phyloP scores from a whole-genome alignment of 2,113 vertebrate genomes.

The Perca fluviatilis region DNA sequence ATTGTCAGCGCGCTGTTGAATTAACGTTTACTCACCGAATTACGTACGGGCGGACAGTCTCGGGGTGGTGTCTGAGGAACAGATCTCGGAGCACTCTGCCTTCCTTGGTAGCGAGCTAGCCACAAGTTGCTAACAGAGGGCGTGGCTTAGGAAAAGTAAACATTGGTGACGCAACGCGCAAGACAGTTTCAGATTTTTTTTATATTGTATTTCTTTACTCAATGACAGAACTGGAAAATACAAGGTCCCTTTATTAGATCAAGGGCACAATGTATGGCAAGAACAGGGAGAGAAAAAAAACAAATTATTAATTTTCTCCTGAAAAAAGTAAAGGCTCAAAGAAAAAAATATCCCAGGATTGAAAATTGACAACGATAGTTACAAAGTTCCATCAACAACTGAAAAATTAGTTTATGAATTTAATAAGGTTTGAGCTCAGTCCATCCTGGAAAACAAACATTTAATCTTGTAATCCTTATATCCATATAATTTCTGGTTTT shows the following conservation, averaged over 20 bases:
- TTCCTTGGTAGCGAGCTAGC: constrained; percentile 74
- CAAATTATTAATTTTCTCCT: background rate
- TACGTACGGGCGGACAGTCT: constrained; percentile 47
- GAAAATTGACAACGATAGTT: background rate
- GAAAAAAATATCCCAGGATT: background rate
- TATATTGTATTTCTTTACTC: too few species aligned
- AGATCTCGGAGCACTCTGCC: constrained; percentile 52
- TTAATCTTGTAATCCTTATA: too few species aligned
- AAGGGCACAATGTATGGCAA: too few species aligned
- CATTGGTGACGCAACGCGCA: constrained; percentile 80
- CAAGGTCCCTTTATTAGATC: too few species aligned
- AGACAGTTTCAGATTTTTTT: background rate
- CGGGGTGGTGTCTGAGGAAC: constrained; percentile 60
- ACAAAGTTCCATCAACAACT: background rate
- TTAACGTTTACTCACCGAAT: constrained; percentile 66
- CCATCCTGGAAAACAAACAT: background rate
- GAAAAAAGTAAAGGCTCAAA: background rate
- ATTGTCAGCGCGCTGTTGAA: background rate
- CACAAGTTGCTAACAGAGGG: constrained; percentile 80
- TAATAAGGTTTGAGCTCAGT: too few species aligned
- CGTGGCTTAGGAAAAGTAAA: constrained; percentile 80
- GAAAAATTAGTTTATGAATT: too few species aligned
- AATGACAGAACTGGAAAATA: too few species aligned
- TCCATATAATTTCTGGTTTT: background rate
- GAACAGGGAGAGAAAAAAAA: background rate